Evolutionary conservation across 2,888 invertebrate species (phyloP).

Genomic region (Argyra leucocephala): DNA sequence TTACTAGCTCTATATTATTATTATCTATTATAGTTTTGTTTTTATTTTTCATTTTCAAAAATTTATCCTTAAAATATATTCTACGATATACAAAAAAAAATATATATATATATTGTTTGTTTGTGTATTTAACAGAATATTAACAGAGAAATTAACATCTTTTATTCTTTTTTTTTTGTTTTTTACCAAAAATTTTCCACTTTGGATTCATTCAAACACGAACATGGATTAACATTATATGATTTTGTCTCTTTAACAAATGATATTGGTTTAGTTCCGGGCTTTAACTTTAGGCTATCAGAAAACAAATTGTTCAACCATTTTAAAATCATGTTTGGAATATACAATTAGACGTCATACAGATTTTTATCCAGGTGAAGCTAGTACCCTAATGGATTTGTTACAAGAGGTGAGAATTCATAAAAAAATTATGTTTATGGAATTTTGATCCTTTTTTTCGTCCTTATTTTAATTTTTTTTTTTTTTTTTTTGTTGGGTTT

Average conservation of each 20-base stretch:
- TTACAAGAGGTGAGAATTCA: constrained; percentile 39
- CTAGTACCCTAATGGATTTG: constrained; percentile 40
- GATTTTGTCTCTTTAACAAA: constrained; percentile 2
- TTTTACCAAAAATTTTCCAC: neutral
- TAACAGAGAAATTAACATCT: neutral
- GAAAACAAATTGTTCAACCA: constrained; percentile 41
- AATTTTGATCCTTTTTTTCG: too few relatives aligned
- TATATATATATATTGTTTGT: too few relatives aligned
- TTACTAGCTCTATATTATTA: too few relatives aligned
- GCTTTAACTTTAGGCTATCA: constrained; percentile 41
- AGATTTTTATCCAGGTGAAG: constrained; percentile 42
- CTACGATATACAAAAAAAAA: too few relatives aligned
- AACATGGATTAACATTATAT: neutral
- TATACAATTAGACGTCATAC: constrained; percentile 36
- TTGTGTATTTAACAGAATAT: neutral
- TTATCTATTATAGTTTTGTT: too few relatives aligned
- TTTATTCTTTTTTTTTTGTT: neutral
- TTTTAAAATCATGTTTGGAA: constrained; percentile 39
- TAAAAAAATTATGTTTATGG: too few relatives aligned
- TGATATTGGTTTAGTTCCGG: constrained; percentile 29
- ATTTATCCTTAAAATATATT: neutral
- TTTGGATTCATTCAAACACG: too few relatives aligned
- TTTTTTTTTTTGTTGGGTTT: too few relatives aligned
- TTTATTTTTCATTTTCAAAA: neutral
- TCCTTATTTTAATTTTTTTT: too few relatives aligned